Base-by-base conservation (phyloP, 2,113 vertebrate genomes). In the Tragelaphus strepsiceros region DNA sequence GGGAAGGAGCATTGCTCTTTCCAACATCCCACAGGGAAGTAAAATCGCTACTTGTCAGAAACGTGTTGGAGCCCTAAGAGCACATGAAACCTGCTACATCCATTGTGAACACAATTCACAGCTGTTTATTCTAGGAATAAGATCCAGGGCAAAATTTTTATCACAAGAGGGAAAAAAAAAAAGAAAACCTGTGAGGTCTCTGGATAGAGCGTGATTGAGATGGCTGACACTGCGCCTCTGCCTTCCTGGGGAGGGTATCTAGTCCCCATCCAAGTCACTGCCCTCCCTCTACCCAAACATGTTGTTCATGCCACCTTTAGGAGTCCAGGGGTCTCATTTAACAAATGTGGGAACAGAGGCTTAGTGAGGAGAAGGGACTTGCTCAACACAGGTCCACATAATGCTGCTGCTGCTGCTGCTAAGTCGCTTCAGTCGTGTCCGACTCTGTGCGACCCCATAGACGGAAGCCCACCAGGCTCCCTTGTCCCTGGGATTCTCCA, bases 81-180 rank as follows among this genome's bases (percentile, higher is more conserved):
- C 92, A 86, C 4, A 0, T 85, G 88, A 51, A 82, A 92, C 39
- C 85, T 94, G 90, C 90, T 78, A n/a, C 67, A 61, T 84, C 84
- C 15, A 28, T 30, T 39, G 84, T 95, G 94, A 97, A 78, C 26
- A 78, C 14, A 93, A 82, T 39, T 90, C 84, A 95, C 64, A 92
- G 81, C 21, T 49, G 95, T 97, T 95, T 92, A 91, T 95, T 96
- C 92, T 93, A 53, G 85, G 92, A 95, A 92, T 54, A 82, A 81
- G 88, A 96, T 96, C 43, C 88, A 93, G 96, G 96, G 77, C 88
- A 95, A 96, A 62, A 24, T 74, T 87, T 95, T 91, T 58, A 97
- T 92, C 93, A 78, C 81, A 32, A 53, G 61, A 88, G 39, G 82
- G 24, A 2, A 1, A 43, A 21, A 71, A 24, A 74, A 24, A 74